Percentiles rank a stretch among this genome's conserved stretches.
Evolutionary conservation across 2,113 vertebrate genomes (phyloP).

Genomic region (Melanocharis versteri): DNA sequence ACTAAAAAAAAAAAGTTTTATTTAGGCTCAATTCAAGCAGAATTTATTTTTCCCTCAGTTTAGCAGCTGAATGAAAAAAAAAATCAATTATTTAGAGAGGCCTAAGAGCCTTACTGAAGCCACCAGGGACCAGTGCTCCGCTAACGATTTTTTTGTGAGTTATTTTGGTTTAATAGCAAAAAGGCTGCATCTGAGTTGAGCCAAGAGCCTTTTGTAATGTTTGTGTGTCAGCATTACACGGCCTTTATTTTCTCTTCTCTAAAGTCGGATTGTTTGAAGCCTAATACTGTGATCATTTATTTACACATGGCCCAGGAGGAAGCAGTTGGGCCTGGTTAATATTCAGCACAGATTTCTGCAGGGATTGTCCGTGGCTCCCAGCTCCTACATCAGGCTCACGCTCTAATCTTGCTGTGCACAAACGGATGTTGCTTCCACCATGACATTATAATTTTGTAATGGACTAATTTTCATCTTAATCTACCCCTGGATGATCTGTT

Average conservation of each 20-base stretch:
- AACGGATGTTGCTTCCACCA: background rate
- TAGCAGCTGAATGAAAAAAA: background rate
- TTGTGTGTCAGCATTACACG: background rate
- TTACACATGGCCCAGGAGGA: slow-evolving; percentile 58
- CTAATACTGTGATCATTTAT: slow-evolving; percentile 67
- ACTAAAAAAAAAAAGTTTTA: background rate
- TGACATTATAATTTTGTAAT: background rate
- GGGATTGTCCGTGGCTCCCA: background rate
- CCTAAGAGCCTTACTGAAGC: background rate
- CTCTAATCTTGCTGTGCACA: background rate
- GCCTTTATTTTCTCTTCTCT: background rate
- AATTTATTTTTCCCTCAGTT: background rate
- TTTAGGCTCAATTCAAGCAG: background rate
- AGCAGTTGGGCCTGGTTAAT: slow-evolving; percentile 35
- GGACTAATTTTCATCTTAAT: background rate
- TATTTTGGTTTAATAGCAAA: slow-evolving; percentile 41
- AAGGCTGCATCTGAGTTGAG: background rate
- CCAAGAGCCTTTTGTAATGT: slow-evolving; percentile 43
- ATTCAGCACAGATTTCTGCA: slow-evolving; percentile 4
- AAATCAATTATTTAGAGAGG: slow-evolving; percentile 47
- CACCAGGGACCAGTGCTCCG: slow-evolving; percentile 12
- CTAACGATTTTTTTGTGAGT: slow-evolving; percentile 24
- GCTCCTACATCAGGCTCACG: background rate
- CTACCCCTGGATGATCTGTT: background rate
- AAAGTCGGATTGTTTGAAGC: slow-evolving; percentile 53